Evolutionary conservation across 35 echinoderm and acorn worm species (phyloP), one percentile per base, ranked within the genome.

Genomic region (Lytechinus pictus): DNA sequence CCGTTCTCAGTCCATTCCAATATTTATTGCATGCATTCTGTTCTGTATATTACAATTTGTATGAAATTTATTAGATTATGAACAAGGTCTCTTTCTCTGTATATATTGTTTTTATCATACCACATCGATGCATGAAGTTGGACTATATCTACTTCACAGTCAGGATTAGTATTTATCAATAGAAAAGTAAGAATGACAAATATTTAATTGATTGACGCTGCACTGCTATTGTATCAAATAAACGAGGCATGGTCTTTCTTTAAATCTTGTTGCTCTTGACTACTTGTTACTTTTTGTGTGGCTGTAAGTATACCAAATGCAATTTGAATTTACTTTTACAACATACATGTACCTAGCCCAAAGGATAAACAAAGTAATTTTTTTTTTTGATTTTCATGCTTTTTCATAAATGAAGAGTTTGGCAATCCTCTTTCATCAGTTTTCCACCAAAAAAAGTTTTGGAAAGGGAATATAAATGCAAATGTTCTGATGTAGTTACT

Each of bases 181-280:
- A 72, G 52, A 51, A 90, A 54, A n/a, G 16, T 52, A 90, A 13
- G 28, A 52, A 51, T 52, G 28, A 52, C 29, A 90, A 44, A 90
- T 90, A 90, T 90, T 90, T 90, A 5, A 90, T 90, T 90, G 88
- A 90, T 90, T 90, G 88, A 90, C 28, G 88, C 88, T 90, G 88
- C 88, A 90, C 88, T 90, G 88, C 88, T 52, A 54, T 52, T 90
- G 52, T 90, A 90, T 90, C 29, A 90, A 90, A 90, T 90, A 90
- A 90, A 90, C 9, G 9, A 90, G 16, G 88, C 88, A 90, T 90
- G 28, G 88, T 90, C 88, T 90, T 90, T 90, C 88, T 90, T 21
- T 52, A 90, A 52, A 44, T n/a, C 88, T 24, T 79, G 61, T 16
- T 21, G 66, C 66, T 79, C 19, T 71, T 71, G 14, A 71, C 19